phyloP scores from a whole-genome alignment of 2,888 invertebrate species.

The Diachrysia chrysitis region DNA sequence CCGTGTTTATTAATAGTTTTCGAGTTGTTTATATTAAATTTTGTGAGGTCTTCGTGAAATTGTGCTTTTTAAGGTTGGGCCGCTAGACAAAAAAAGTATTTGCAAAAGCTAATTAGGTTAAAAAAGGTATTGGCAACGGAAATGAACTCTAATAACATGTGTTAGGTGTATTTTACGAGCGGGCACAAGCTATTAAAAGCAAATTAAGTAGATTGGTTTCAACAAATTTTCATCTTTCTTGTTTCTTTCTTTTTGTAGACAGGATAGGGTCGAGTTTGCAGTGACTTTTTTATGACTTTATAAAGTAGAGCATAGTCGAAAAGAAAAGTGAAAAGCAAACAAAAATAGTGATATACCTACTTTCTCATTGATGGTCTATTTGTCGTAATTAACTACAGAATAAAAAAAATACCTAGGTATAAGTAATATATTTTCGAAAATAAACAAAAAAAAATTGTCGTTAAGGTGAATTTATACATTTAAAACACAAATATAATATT shows the following conservation, averaged over 20 bases:
- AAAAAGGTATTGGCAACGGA: conserved; percentile 53
- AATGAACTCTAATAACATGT: conserved; percentile 57
- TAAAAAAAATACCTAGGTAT: too few species aligned
- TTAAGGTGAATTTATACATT: too few species aligned
- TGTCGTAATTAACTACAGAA: too few species aligned
- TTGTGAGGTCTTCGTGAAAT: conserved; percentile 64
- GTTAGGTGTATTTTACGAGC: conserved; percentile 53
- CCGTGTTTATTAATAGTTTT: conserved; percentile 70
- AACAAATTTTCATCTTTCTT: conserved; percentile 22
- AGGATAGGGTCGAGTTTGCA: conserved; percentile 22
- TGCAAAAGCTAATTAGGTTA: conserved; percentile 55
- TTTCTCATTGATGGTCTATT: too few species aligned
- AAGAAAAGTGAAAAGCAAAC: background rate
- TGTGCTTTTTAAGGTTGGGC: conserved; percentile 32
- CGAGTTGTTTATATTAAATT: conserved; percentile 68
- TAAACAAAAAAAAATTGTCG: too few species aligned
- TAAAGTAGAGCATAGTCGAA: background rate
- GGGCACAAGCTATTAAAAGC: conserved; percentile 52
- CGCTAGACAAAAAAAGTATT: conserved; percentile 46
- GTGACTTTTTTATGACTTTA: conserved; percentile 22
- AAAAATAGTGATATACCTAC: too few species aligned
- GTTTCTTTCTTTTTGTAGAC: conserved; percentile 27
- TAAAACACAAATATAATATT: too few species aligned
- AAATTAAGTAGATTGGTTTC: conserved; percentile 52
- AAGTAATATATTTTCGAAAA: too few species aligned